These are phyloP conservation scores for Ammodytes marinus DNA, from an alignment of 2,113 vertebrate genomes.

Conservation along the genomic window DNA sequence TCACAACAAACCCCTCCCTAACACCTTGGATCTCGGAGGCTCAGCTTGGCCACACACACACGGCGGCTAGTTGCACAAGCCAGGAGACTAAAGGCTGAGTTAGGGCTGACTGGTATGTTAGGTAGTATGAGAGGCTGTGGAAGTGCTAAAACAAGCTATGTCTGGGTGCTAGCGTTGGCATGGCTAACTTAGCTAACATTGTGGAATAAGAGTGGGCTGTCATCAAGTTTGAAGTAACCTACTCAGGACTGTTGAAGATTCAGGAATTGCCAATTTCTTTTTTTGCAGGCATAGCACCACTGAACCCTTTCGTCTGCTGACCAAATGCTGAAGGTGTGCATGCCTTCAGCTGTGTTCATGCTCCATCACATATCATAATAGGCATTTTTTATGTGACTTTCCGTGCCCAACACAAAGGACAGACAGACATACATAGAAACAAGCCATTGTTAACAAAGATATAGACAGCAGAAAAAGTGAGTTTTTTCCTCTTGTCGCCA, in stretches of 20 bases:
- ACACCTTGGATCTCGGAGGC: conserved; percentile 66
- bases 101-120: conserved; percentile 13
- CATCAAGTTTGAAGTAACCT: background rate
- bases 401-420: background rate
- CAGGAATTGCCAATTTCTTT: conserved; percentile 1
- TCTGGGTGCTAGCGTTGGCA: background rate
- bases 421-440: background rate
- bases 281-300: background rate
- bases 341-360: background rate
- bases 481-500: conserved; percentile 45
- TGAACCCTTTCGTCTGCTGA: conserved; percentile 2
- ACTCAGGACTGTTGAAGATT: conserved; percentile 3
- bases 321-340: background rate
- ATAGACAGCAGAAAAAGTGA: background rate
- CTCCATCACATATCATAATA: background rate
- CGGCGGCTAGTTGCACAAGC: conserved; percentile 19
- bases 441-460: background rate
- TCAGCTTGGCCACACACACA: conserved; percentile 57
- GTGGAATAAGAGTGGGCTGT: background rate
- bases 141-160: conserved; percentile 3
- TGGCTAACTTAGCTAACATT: background rate
- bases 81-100: conserved; percentile 48
- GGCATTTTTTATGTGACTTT: too few relatives aligned
- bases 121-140: background rate
- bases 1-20: conserved; percentile 65